Evolutionary conservation across 92 coral and sea anemone species (phyloP), one percentile per base, ranked within the genome.

Genomic region (Montipora capitata): DNA sequence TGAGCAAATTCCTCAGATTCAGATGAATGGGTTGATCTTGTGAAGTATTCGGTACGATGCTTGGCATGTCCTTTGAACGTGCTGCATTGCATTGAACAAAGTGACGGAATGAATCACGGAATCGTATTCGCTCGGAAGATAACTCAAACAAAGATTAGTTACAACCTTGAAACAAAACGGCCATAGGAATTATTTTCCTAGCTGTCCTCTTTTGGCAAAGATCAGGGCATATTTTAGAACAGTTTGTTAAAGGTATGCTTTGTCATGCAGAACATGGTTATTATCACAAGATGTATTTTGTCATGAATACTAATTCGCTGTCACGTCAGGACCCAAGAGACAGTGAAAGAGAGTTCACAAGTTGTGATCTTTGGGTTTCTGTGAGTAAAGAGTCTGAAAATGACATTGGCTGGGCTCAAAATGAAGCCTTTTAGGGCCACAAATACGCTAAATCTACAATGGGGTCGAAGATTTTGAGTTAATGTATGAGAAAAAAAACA

Each of bases 1-100:
- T 13, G 39, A 48, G 17, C 67, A 52, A 54, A 81, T 54, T 81
- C 65, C 85, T 68, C 85, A 81, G 85, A 81, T 81, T 81, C 77
- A 81, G 85, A 81, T 81, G 85, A 54, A 18, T 10, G 13, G 49
- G 51, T 7, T 4, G 45, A n/a, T 20, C 18, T 54, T 3, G 15
- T 12, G 61, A 7, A 54, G 49, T 49, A 18, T 10, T 18, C 14
- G 58, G 65, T 13, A 12, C 4, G 51, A 54, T 3, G 41, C 52
- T 78, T 35, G 57, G 15, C 67, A 14, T 43, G 3, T 49, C 49
- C 40, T 67, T 40, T 6, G 13, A 13, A 54, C 61, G 61, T 54
- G 61, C 10, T 54, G 61, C 15, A 54, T 54, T 39, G 76, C 44
- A 69, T 52, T 13, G n/a, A 57, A 49, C 68, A 62, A 58, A 54